phyloP scores from a whole-genome alignment of 2,797 vertebrate species.

The Pelochelys cantorii region DNA sequence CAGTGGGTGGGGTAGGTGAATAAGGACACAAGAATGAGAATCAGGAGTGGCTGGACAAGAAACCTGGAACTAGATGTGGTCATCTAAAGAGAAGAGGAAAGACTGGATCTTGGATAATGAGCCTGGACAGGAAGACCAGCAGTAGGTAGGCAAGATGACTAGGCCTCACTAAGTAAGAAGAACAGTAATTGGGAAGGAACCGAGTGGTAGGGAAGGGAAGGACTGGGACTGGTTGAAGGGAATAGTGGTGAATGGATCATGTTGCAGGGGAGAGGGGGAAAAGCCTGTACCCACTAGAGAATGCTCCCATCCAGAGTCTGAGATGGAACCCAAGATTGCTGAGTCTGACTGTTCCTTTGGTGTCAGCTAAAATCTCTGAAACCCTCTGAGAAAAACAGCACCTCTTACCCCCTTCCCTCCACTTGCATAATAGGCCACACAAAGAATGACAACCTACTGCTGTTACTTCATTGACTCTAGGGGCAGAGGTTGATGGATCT shows the following conservation, averaged over 20 bases:
- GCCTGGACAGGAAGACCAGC: not conserved
- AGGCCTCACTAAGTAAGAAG: fast-evolving
- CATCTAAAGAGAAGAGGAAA: fast-evolving
- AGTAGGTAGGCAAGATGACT: not conserved
- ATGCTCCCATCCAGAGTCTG: not conserved
- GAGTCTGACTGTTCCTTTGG: not conserved
- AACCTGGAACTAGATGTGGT: not conserved
- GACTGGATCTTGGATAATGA: not conserved
- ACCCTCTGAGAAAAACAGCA: not conserved
- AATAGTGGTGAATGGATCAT: not conserved
- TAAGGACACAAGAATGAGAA: not conserved
- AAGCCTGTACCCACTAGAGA: not conserved
- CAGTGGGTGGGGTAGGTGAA: not conserved
- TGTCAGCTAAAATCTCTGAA: not conserved
- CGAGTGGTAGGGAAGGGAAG: not conserved
- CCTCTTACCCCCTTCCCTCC: not conserved
- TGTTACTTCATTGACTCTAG: not conserved
- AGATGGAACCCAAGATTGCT: not conserved
- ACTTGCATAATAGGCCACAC: not conserved
- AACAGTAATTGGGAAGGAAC: not conserved
- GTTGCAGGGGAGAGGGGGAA: not conserved
- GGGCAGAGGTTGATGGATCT: not conserved
- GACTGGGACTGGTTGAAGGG: not conserved
- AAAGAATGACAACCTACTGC: not conserved
- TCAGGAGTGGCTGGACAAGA: not conserved